Evolutionary conservation across 2,113 vertebrate species (phyloP), one percentile per base, ranked within the genome.

Genomic region (Syngnathus scovelli): DNA sequence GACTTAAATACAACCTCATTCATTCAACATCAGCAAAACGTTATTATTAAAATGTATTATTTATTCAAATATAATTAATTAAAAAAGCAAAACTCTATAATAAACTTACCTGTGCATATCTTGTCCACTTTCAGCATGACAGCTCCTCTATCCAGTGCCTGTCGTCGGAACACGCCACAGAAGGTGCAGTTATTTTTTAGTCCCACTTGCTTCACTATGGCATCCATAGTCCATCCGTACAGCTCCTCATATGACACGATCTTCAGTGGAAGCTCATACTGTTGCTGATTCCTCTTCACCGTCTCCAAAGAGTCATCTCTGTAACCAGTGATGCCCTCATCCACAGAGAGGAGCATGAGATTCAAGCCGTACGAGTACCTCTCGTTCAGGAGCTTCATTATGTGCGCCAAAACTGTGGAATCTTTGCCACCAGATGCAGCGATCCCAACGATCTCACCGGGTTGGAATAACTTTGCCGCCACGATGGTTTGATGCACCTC

Each of bases 201-300:
- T 52, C 89, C 93, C 79, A 93, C 90, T 83, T 74, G 93, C 79
- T 90, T 92, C 69, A 85, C 93, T 37, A 96, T 93, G 15, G 91
- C 90, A 43, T 95, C 94, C 94, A 95, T 94, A 2, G 93, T 94
- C 94, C 94, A 96, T 77, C 94, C 92, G 1, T 94, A 96, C 12
- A 96, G 90, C 74, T 95, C 91, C 15, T 88, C 86, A 15, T 96
- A 94, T 3, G 95, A 94, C 74, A 96, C 90, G 0, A 95, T 84
- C 70, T 92, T 94, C 46, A 96, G 87, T 0, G 93, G 94, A 67
- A 95, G 89, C 1, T 90, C 92, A 51, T 94, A 94, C 78, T 90
- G 89, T 43, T 84, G 89, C 27, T 92, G 93, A 78, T 94, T 92
- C 77, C 92, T 91, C 69, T 90, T 91, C 48, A 96, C 94, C 0